These are phyloP conservation scores for Chromobotia macracanthus DNA, from an alignment of 2,797 vertebrate genomes.

Conservation along the genomic window DNA sequence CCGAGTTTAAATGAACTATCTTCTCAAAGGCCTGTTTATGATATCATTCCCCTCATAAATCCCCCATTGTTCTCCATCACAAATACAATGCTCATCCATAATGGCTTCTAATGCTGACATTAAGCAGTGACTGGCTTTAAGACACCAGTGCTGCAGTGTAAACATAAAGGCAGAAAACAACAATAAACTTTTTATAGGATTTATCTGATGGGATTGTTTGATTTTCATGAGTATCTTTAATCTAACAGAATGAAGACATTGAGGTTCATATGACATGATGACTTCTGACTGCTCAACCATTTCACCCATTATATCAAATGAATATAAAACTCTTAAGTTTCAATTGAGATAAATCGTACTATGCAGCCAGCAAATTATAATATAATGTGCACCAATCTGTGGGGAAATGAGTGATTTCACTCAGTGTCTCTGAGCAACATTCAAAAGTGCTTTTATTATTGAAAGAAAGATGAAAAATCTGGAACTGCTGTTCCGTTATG, in stretches of 20 bases:
- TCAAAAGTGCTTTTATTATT: neutral
- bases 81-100: neutral
- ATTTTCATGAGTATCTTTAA: constrained; percentile 19
- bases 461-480: constrained; percentile 22
- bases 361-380: constrained; percentile 46
- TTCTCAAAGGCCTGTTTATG: constrained; percentile 5
- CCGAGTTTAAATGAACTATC: constrained; percentile 12
- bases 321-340: constrained; percentile 55
- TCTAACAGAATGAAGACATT: constrained; percentile 14
- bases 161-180: constrained; percentile 10
- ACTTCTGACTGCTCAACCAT: constrained; percentile 44
- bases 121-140: constrained; percentile 32
- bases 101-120: constrained; percentile 15
- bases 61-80: neutral
- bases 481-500: neutral
- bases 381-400: constrained; percentile 57
- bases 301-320: constrained; percentile 52
- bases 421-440: neutral
- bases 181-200: constrained; percentile 30
- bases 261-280: constrained; percentile 17
- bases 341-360: constrained; percentile 57
- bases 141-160: neutral
- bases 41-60: constrained; percentile 21
- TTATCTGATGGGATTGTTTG: constrained; percentile 19
- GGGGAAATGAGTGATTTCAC: constrained; percentile 1